Evolutionary conservation across 2,888 invertebrate genomes (phyloP), one percentile per base, ranked within the genome.

Genomic region (Hybos culiciformis): DNA sequence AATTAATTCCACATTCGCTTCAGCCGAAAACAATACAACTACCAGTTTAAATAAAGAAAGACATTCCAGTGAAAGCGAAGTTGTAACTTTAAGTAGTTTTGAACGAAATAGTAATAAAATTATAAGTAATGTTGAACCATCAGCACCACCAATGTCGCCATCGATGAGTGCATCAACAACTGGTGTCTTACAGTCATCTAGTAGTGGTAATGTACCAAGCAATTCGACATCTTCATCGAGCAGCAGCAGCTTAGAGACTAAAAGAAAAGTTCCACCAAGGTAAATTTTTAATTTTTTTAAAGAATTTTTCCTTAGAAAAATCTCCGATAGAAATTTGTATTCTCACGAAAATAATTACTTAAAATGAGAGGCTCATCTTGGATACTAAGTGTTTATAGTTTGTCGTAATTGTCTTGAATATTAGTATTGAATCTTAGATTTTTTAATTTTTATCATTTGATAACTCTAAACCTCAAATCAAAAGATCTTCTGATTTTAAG

Each of bases 251-350:
- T 24, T 26, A 42, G 72, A 74, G 48, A 69, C 73, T 41, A 77
- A 73, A 64, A 77, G 74, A 61, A 77, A 75, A 70, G 74, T 77
- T 52, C 77, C 77, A 56, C 77, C 77, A 48, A 75, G 75, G 76
- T 77, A 57, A 67, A 68, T 56, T 36, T 18, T n/a, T n/a, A n/a
- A n/a, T n/a, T n/a, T n/a, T n/a, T n/a, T n/a, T n/a, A n/a, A n/a
- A n/a, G n/a, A n/a, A n/a, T n/a, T n/a, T n/a, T n/a, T n/a, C n/a
- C n/a, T n/a, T n/a, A n/a, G n/a, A n/a, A n/a, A n/a, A n/a, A n/a
- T n/a, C n/a, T 23, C 8, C 26, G 12, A 3, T 26, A 23, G 9
- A 5, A 12, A 29, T 29, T 29, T n/a, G 5, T 12, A 29, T 29
- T 29, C n/a, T 6, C 26, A 12, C 11, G 12, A 29, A 29, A n/a